Percentiles rank a stretch among this genome's conserved stretches.
Evolutionary conservation across 2,888 invertebrate genomes (phyloP).

Genomic region (Oscheius myriophilus): DNA sequence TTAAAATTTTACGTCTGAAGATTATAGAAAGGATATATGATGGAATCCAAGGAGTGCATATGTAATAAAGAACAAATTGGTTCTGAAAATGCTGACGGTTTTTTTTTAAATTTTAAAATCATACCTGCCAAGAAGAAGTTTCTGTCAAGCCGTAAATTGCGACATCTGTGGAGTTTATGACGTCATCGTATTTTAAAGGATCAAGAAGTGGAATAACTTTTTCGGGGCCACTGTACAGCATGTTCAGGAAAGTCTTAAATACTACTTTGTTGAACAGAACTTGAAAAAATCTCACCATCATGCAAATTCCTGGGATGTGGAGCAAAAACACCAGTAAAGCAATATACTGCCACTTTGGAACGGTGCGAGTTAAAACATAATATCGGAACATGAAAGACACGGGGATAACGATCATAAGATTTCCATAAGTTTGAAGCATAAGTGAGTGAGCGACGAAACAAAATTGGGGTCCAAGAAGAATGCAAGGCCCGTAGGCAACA

Average conservation of each 20-base stretch:
- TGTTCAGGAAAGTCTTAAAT: slow-evolving; percentile 3
- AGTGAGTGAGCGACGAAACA: slow-evolving; percentile 9
- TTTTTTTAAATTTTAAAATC: neutral
- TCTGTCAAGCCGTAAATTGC: slow-evolving; percentile 2
- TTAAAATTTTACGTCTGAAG: slow-evolving; percentile 11
- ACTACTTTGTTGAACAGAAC: too few species aligned
- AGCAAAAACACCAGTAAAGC: neutral
- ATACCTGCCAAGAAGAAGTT: slow-evolving; percentile 8
- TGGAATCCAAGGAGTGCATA: neutral
- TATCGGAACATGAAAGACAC: slow-evolving; percentile 7
- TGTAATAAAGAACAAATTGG: neutral
- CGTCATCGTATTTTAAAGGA: neutral
- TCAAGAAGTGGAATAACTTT: neutral
- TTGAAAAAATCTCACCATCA: neutral
- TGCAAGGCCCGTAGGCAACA: slow-evolving; percentile 12
- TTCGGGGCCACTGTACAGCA: neutral
- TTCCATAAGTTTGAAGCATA: slow-evolving; percentile 15
- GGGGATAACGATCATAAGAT: neutral
- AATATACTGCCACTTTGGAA: slow-evolving; percentile 1
- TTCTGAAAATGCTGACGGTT: neutral
- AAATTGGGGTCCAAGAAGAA: neutral
- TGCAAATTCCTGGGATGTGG: neutral
- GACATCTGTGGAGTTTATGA: neutral
- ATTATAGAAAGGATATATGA: neutral
- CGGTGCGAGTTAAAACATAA: slow-evolving; percentile 1